Conservation (phyloP, 2,888 invertebrate genomes). For the Eristalinus aeneus region DNA sequence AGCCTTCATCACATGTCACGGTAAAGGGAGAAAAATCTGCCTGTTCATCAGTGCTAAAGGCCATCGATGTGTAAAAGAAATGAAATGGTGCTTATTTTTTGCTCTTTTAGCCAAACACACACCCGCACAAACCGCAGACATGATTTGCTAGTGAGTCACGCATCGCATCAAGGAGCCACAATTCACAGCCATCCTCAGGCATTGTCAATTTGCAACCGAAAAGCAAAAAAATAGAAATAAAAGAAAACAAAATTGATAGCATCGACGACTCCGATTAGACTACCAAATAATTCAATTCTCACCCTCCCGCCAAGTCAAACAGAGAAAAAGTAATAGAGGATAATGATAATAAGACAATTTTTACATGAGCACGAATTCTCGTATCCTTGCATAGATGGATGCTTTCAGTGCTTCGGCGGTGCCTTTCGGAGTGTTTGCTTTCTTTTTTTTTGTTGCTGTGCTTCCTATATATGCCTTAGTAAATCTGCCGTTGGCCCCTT, state of each 20-base stretch:
- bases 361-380: constrained; percentile 68
- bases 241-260: constrained; percentile 5
- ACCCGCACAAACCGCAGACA: neutral
- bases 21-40: neutral
- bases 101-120: neutral
- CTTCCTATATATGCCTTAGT: constrained; percentile 9
- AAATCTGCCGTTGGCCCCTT: neutral
- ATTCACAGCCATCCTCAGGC: neutral
- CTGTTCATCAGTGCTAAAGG: neutral
- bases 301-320: constrained; percentile 27
- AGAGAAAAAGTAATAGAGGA: constrained; percentile 52
- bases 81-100: neutral
- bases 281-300: constrained; percentile 66
- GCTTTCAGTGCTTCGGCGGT: constrained; percentile 57
- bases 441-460: neutral
- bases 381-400: constrained; percentile 61
- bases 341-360: constrained; percentile 71
- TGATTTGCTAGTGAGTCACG: constrained; percentile 33
- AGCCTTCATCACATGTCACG: neutral
- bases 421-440: constrained; percentile 13
- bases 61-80: neutral
- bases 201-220: constrained; percentile 45
- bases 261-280: constrained; percentile 65
- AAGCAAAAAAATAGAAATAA: neutral
- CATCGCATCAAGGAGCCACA: constrained; percentile 43